Evolutionary conservation across 2,888 invertebrate genomes (phyloP).

Genomic region (Oscheius sp.): DNA sequence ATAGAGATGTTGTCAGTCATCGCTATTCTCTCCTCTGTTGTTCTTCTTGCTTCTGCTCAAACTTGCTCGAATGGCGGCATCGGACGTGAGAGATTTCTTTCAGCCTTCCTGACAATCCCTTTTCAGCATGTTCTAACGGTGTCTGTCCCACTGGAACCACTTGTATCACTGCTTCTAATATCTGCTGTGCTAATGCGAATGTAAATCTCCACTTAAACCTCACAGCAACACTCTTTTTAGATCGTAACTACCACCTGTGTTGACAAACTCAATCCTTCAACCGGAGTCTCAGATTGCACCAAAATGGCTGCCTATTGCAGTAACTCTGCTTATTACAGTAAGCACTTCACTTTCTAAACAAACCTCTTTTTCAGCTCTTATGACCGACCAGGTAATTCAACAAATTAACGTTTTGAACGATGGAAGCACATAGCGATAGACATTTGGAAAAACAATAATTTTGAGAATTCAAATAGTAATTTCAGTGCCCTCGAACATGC

Average conservation of each 20-base stretch:
- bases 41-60: not conserved
- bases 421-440: too few relatives aligned
- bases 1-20: not conserved
- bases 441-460: too few relatives aligned
- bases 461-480: not conserved
- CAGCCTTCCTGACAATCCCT: not conserved
- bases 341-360: too few relatives aligned
- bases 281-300: slow-evolving; percentile 20
- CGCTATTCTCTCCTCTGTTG: not conserved
- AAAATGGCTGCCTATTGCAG: not conserved
- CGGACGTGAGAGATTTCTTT: not conserved
- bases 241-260: not conserved
- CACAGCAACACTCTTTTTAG: not conserved
- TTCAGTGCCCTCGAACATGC: slow-evolving; percentile 12
- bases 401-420: too few relatives aligned
- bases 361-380: too few relatives aligned
- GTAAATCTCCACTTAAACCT: not conserved
- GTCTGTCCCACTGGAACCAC: slow-evolving; percentile 64
- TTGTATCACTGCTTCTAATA: not conserved
- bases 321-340: slow-evolving; percentile 5
- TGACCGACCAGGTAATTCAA: too few relatives aligned
- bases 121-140: slow-evolving; percentile 55
- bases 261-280: slow-evolving; percentile 2
- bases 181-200: slow-evolving; percentile 10
- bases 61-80: not conserved